A percentile compares a stretch with the other conserved stretches of the same genome.
These are phyloP conservation scores for Peribatodes rhomboidaria DNA, from an alignment of 2,888 invertebrate species.

Conservation along the genomic window DNA sequence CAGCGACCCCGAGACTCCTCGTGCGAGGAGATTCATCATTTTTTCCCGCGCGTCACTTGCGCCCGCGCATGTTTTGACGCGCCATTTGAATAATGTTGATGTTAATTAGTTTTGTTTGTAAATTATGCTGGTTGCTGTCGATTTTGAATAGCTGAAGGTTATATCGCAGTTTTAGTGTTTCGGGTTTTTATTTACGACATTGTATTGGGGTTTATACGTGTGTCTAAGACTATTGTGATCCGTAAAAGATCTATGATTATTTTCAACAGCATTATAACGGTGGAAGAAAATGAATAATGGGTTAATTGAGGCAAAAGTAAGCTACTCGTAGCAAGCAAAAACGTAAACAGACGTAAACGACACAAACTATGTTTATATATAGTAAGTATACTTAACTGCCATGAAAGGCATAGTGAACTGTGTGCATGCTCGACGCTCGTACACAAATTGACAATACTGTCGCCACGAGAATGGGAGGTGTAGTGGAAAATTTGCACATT, in stretches of 20 bases:
- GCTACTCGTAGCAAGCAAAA: no score
- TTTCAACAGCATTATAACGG: no score
- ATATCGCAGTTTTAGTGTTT: no score
- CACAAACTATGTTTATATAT: no score
- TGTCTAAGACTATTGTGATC: no score
- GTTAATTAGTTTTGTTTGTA: slow-evolving; percentile 14
- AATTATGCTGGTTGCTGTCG: slow-evolving; percentile 19
- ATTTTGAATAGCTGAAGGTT: neutral
- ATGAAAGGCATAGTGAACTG: neutral
- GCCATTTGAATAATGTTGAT: slow-evolving; percentile 27
- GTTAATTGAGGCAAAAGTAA: no score
- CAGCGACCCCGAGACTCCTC: slow-evolving; percentile 23
- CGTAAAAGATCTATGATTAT: no score
- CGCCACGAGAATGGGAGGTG: slow-evolving; percentile 13
- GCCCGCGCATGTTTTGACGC: slow-evolving; percentile 24
- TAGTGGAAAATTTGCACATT: slow-evolving; percentile 31
- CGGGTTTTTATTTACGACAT: no score
- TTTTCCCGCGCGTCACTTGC: slow-evolving; percentile 24
- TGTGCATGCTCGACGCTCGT: slow-evolving; percentile 1
- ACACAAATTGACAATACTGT: slow-evolving; percentile 10
- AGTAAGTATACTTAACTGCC: no score
- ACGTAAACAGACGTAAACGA: no score
- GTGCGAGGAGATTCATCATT: slow-evolving; percentile 23
- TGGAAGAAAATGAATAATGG: no score
- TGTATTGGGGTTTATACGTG: no score